Conservation (phyloP, 2,888 invertebrate genomes). For the Rhabditophanes sp. region DNA sequence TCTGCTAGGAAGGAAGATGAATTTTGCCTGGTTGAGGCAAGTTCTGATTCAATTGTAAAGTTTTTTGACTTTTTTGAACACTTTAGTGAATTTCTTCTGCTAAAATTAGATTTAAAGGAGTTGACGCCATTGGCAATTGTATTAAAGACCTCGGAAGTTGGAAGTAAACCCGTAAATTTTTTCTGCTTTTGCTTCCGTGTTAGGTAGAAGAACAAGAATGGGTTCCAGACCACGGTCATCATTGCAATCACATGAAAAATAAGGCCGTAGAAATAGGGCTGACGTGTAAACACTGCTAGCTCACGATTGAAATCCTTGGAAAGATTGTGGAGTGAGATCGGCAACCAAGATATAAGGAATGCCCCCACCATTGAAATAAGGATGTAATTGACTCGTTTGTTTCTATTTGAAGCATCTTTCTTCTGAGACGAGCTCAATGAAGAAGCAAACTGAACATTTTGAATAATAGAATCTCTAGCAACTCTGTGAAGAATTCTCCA, state of each 20-base stretch:
- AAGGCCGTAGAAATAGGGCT: constrained; percentile 40
- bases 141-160: constrained; percentile 31
- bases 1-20: too few species aligned
- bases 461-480: constrained; percentile 8
- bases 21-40: too few species aligned
- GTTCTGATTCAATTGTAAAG: too few species aligned
- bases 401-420: constrained; percentile 30
- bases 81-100: too few species aligned
- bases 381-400: constrained; percentile 25
- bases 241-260: constrained; percentile 40
- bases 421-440: constrained; percentile 34
- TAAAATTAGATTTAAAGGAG: not conserved
- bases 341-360: constrained; percentile 41
- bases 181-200: constrained; percentile 40
- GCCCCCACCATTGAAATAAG: constrained; percentile 59
- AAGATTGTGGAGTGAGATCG: constrained; percentile 38
- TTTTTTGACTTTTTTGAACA: too few species aligned
- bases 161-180: constrained; percentile 31
- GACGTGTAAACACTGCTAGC: constrained; percentile 6
- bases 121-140: constrained; percentile 18
- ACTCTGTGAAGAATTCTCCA: constrained; percentile 38
- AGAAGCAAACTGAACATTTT: constrained; percentile 38
- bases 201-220: constrained; percentile 43
- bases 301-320: constrained; percentile 31
- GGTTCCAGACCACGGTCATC: constrained; percentile 41